Base-by-base conservation (phyloP, 2,113 vertebrate species). In the Nipponia nippon region DNA sequence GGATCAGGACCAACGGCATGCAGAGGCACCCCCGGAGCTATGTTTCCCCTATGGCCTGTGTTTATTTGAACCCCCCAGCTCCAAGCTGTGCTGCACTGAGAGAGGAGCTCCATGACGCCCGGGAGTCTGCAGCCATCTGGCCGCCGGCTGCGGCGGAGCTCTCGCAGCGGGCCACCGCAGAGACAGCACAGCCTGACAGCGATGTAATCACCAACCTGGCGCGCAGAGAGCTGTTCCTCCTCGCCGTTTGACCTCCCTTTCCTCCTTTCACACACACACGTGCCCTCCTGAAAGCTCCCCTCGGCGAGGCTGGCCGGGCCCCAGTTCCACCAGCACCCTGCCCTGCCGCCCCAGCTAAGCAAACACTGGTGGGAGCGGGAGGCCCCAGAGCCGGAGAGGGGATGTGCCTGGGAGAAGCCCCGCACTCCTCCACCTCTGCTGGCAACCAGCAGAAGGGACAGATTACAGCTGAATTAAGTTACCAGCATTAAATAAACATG, bases 401-500 rank as follows among this genome's bases (percentile, higher is more conserved):
- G 42, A 65, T 7, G 11, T 27, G 93, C 58, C 53, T 55, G 85
- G 71, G 84, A 93, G 75, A 88, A 92, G 59, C 55, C 50, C 67
- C 2, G 14, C 53, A 44, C 90, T 77, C 84, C 90, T 94, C 63
- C 92, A 92, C 59, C 46, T 88, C 82, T 16, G 14, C 87, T 66
- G 90, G 82, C 82, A 94, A 26, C 19, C 65, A 69, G 78, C 87
- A 96, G 90, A 86, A 93, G 44, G 79, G 79, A 53, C 49, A 94
- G 75, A 83, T 88, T 42, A 80, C 89, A 94, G 87, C n/a, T 66
- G 82, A 96, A 72, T 70, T 67, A 80, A 73, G 75, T 77, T 58
- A 77, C 30, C 75, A 93, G 75, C 75, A 59, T 71, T 90, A 92
- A 92, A 90, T 40, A 97, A 96, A 96, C 90, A 96, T 7, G 79